Base-by-base conservation (phyloP, 2,113 vertebrate species). In the Paraplagusia blochii region DNA sequence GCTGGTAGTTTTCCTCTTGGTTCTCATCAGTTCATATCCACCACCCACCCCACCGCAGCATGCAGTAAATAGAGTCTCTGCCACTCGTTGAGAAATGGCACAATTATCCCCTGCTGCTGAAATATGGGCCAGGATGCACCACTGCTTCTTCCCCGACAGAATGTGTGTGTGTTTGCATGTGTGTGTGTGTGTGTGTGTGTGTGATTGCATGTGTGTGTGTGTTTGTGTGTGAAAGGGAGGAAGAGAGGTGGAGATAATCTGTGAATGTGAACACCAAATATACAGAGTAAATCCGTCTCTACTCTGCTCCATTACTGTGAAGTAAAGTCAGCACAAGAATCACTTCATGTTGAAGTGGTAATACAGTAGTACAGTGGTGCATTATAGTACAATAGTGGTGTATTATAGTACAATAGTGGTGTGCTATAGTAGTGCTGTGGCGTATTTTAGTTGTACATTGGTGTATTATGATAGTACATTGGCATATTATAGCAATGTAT, bases 81-180 rank as follows among this genome's bases (percentile, higher is more conserved):
- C 81, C 81, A 80, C 84, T 81, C 78, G 79, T 85, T 86, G 86
- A 89, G 85, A 85, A 89, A 89, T 86, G 81, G 85, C 81, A 88
- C 86, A 88, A 87, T 88, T 88, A 88, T 88, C 84, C 85, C 86
- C 85, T 74, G 80, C 86, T 83, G 86, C 68, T 88, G 86, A 89
- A 88, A 86, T 86, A 88, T 88, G 85, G 80, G 77, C 78, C 53
- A 59, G 75, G 84, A 86, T 81, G 84, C 84, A 81, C 74, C 86
- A 80, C 79, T 81, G 81, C 81, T 79, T 77, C 82, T 85, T 84
- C 72, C 70, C 67, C 22, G 64, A 80, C 83, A 76, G 48, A 74
- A 54, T 51, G 62, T 72, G 61, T 72, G 69, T 63, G 35, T 44
- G 58, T 15, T 36, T 56, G 34, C n/a, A n/a, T n/a, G n/a, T n/a